Percentiles rank a stretch among this genome's conserved stretches.
phyloP scores from a whole-genome alignment of 2,113 vertebrate species.

The Nannobrachium achirus region DNA sequence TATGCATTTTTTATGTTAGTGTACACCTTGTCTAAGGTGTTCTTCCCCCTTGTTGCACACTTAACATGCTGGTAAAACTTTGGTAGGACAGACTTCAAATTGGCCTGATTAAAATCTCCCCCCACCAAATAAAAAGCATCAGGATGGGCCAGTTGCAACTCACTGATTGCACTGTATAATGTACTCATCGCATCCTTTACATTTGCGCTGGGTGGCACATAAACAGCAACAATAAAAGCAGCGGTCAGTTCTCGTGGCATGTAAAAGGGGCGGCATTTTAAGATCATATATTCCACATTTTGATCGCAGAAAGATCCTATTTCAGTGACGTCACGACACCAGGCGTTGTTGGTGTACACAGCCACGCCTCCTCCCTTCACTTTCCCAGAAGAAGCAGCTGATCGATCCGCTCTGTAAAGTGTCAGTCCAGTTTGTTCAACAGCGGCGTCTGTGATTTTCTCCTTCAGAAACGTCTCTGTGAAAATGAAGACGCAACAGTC shows the following conservation, averaged over 20 bases:
- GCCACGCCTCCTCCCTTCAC: neutral
- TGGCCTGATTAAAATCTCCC: neutral
- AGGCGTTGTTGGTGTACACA: neutral
- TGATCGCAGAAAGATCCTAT: neutral
- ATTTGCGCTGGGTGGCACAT: no score
- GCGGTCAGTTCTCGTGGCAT: conserved; percentile 3
- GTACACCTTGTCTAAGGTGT: neutral
- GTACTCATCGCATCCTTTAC: neutral
- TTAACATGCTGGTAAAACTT: neutral
- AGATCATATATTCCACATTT: neutral
- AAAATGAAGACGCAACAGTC: no score
- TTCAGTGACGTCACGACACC: neutral
- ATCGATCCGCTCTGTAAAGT: neutral
- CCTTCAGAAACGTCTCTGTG: no score
- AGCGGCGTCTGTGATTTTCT: no score
- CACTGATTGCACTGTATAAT: neutral
- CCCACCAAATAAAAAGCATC: neutral
- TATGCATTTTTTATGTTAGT: neutral
- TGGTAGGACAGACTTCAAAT: neutral
- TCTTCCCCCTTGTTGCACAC: neutral
- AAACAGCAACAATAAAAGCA: neutral
- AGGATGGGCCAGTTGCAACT: neutral
- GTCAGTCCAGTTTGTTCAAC: neutral
- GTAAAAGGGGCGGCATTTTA: conserved; percentile 7
- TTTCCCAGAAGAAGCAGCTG: neutral